phyloP scores from a whole-genome alignment of 1,140 invertebrate species.

The Cylas formicarius region DNA sequence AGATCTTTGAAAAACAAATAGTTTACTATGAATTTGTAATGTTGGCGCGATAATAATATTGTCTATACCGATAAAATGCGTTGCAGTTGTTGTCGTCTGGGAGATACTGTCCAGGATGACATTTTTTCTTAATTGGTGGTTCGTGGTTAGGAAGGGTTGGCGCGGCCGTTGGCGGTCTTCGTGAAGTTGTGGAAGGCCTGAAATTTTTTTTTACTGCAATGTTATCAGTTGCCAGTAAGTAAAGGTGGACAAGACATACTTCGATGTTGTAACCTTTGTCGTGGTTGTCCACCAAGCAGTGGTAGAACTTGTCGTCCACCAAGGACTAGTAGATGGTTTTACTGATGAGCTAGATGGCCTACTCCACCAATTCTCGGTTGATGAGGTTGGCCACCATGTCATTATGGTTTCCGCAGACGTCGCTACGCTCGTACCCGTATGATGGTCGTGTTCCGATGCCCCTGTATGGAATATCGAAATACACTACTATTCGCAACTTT shows the following conservation, averaged over 20 bases:
- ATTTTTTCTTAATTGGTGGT: slow-evolving; percentile 41
- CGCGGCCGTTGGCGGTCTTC: slow-evolving; percentile 13
- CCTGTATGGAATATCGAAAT: no score
- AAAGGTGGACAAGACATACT: no score
- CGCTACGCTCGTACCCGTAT: slow-evolving; percentile 31
- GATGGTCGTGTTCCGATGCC: slow-evolving; percentile 18
- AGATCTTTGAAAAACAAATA: no score
- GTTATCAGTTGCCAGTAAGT: no score
- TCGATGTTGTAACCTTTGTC: slow-evolving; percentile 22
- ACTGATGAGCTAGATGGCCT: no score
- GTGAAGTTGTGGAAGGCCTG: slow-evolving; percentile 30
- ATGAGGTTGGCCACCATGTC: slow-evolving; percentile 31
- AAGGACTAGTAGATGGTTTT: slow-evolving; percentile 40
- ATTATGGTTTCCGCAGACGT: slow-evolving; percentile 37
- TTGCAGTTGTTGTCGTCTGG: slow-evolving; percentile 63
- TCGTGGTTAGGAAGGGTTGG: slow-evolving; percentile 18
- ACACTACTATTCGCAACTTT: no score
- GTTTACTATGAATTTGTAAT: no score
- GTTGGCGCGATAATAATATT: not conserved
- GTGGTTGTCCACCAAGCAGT: slow-evolving; percentile 40
- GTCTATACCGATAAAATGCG: slow-evolving; percentile 50
- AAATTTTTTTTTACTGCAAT: no score
- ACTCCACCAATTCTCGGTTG: slow-evolving; percentile 29
- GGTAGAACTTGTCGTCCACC: slow-evolving; percentile 35
- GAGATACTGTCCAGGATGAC: slow-evolving; percentile 57